Evolutionary conservation across 2,888 invertebrate species (phyloP), one percentile per base, ranked within the genome.

Genomic region (Sarcophaga variegata): DNA sequence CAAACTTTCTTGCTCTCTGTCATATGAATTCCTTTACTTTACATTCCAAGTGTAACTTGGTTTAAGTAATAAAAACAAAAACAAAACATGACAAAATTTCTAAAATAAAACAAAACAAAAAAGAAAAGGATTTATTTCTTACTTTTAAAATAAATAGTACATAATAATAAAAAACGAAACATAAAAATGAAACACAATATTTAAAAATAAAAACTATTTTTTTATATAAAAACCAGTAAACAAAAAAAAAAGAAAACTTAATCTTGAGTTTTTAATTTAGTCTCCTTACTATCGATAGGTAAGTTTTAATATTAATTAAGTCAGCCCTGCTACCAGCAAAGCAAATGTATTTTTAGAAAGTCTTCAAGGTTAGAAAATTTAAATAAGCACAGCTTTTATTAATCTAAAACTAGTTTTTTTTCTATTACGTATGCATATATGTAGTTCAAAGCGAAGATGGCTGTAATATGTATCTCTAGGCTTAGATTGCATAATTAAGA

Each of bases 21-120:
- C 37, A 62, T 69, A 10, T 45, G 12, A 20, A 20, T 67, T 67
- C 10, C 22, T 62, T 22, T 62, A 62, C n/a, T 25, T 14, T 59
- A 80, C 84, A 85, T 85, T 85, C 84, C 84, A 85, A 85, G 84
- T 85, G 20, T 5, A 85, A 85, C 84, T 85, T 85, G 84, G 80
- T 62, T 66, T 60, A 54, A 54, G 54, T 54, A 17, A 14, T 14
- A 54, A 20, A 71, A 76, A 45, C 17, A 20, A 71, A 76, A 45
- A 22, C 10, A 62, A 8, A 20, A 25, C 67, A 78, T 45, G 25
- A 74, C 47, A 71, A 80, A 54, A 62, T 66, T 70, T 71, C 25
- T 6, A 62, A 54, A 49, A 74, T n/a, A 45, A 63, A 74, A 74
- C 63, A 14, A 45, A 8, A n/a, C n/a, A n/a, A n/a, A n/a, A n/a